Conservation (phyloP, 64 coral and sea anemone genomes). For the Montipora foliosa region DNA sequence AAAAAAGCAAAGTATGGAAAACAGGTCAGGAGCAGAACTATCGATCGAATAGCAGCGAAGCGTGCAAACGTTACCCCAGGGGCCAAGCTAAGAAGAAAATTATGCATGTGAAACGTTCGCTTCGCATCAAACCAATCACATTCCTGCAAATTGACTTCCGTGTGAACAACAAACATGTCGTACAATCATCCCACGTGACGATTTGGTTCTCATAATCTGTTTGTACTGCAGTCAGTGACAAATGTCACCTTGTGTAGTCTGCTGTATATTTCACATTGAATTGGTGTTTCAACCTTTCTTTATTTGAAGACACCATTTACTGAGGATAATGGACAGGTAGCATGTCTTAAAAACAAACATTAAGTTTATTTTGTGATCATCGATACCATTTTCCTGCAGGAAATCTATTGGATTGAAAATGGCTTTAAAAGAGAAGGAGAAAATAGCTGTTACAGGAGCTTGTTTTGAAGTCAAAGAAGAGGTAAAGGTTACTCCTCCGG, state of each 20-base stretch:
- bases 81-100: neutral
- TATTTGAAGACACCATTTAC: neutral
- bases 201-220: neutral
- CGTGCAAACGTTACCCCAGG: neutral
- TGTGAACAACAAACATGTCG: neutral
- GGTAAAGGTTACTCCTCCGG: constrained; percentile 38
- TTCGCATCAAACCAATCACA: constrained; percentile 10
- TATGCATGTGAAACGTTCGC: neutral
- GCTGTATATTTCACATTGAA: neutral
- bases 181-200: neutral
- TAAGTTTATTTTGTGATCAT: neutral
- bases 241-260: neutral
- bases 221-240: neutral
- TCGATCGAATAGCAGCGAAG: neutral
- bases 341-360: neutral
- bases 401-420: neutral
- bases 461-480: constrained; percentile 12
- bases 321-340: neutral
- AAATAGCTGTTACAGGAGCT: neutral
- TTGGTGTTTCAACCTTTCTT: neutral
- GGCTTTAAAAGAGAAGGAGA: neutral
- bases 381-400: constrained; percentile 1
- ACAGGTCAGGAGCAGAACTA: neutral
- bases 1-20: neutral
- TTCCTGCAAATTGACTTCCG: constrained; percentile 4